phyloP scores from a whole-genome alignment of 2,797 vertebrate species.

The Hydrocynus forskahlii region DNA sequence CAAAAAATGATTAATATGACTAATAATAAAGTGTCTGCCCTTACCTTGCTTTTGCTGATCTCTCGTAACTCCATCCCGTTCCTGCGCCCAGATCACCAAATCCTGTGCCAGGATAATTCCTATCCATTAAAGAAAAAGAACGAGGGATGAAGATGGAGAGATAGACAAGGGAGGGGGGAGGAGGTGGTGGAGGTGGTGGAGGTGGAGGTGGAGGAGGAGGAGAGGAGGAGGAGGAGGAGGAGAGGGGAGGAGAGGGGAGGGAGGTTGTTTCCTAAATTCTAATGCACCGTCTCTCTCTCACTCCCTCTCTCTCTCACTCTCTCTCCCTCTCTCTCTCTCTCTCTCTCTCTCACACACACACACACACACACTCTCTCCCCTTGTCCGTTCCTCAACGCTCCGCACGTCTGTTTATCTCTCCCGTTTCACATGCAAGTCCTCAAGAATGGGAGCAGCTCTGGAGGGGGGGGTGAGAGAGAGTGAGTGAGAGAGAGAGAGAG shows the following conservation, averaged over 20 bases:
- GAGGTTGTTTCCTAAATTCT: constrained; percentile 70
- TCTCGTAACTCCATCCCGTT: constrained; percentile 82
- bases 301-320: constrained; percentile 24
- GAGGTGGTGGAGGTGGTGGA: constrained; percentile 68
- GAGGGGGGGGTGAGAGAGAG: constrained; percentile 57
- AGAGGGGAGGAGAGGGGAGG: constrained; percentile 72
- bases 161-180: constrained; percentile 69
- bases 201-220: constrained; percentile 66
- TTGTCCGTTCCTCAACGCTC: constrained; percentile 66
- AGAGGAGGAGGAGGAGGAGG: constrained; percentile 74
- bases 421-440: constrained; percentile 78
- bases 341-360: constrained; percentile 8
- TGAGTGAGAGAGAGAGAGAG: constrained; percentile 60
- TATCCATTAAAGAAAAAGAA: constrained; percentile 79
- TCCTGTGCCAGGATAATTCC: constrained; percentile 80
- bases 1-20: background rate
- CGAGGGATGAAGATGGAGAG: constrained; percentile 77
- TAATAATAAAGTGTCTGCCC: constrained; percentile 23
- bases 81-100: constrained; percentile 81
- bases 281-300: constrained; percentile 62
- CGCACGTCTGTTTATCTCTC: constrained; percentile 78
- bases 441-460: constrained; percentile 73
- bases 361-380: constrained; percentile 53
- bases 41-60: constrained; percentile 82
- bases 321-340: constrained; percentile 26